phyloP scores from a whole-genome alignment of 2,113 vertebrate genomes.

The Festucalex cinctus region DNA sequence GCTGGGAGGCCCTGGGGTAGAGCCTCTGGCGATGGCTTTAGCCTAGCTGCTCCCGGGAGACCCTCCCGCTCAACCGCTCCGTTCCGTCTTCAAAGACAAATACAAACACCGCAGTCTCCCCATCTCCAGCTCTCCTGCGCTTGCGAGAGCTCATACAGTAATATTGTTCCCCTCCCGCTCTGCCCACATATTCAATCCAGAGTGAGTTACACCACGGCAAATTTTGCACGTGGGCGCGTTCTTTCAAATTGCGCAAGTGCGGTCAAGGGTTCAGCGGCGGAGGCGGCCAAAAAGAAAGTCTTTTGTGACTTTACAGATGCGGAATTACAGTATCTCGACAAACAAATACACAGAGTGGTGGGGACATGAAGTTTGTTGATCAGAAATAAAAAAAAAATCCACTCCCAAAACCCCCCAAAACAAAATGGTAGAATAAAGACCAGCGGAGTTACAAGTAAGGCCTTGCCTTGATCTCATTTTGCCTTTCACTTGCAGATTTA shows the following conservation, averaged over 20 bases:
- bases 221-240: conserved; percentile 47
- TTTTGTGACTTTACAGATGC: conserved; percentile 35
- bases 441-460: too few relatives aligned
- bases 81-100: conserved; percentile 32
- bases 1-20: conserved; percentile 20
- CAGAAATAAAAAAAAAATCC: not conserved
- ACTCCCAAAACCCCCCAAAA: too few relatives aligned
- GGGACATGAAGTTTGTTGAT: not conserved
- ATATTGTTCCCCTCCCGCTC: conserved; percentile 19
- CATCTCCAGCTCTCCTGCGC: conserved; percentile 11
- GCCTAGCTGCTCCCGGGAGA: conserved; percentile 27
- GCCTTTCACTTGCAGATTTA: too few relatives aligned
- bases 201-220: conserved; percentile 32
- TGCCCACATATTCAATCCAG: conserved; percentile 56
- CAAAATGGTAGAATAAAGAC: too few relatives aligned
- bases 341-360: conserved; percentile 19
- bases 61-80: conserved; percentile 9
- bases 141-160: conserved; percentile 8
- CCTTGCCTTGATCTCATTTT: too few relatives aligned
- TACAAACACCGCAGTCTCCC: conserved; percentile 18
- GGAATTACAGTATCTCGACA: conserved; percentile 29
- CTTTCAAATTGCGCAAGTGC: conserved; percentile 37
- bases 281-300: conserved; percentile 46
- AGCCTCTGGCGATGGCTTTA: conserved; percentile 37
- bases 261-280: conserved; percentile 41